Evolutionary conservation across 2,797 vertebrate genomes (phyloP), one percentile per base, ranked within the genome.

Genomic region (Chromis chromis): DNA sequence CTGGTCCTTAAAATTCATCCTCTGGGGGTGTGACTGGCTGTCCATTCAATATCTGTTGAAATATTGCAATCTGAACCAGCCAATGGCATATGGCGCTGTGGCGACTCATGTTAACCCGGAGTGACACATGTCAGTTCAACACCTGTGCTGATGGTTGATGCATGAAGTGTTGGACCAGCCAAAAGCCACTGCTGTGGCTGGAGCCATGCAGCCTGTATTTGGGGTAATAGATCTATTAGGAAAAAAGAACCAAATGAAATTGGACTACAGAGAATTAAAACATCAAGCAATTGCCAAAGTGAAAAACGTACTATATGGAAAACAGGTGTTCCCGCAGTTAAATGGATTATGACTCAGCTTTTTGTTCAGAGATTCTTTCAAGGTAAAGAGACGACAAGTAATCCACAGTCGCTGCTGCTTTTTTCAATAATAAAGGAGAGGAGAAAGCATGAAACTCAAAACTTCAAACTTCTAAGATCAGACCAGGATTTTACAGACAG

Each of bases 321-420:
- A 27, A 48, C 6, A 58, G 8, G 54, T 36, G 31, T 25, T 39
- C 7, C 28, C 19, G 31, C 24, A 27, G 61, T 31, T 33, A 56
- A 53, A 42, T 65, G 13, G 28, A 53, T 42, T 36, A 10, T 60
- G 21, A 22, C n/a, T 77, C 46, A 64, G 22, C 16, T 62, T 25
- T 61, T 16, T 78, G 21, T 44, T 27, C 10, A 39, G 16, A 53
- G 44, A 52, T 36, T 42, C 55, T 25, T 16, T 22, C 7, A 36
- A 54, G n/a, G 8, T 42, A 13, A 6, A 7, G 3, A 42, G 49
- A 9, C 16, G 19, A 56, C 0, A 28, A 46, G 16, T 25, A 31
- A 48, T 24, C 49, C 24, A 33, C 48, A 28, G 40, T 19, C 42
- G 8, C 39, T 25, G 28, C 52, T 49, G 24, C 25, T 53, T 59